Base-by-base conservation (phyloP, 1,140 invertebrate species). In the Choristoneura fumiferana region DNA sequence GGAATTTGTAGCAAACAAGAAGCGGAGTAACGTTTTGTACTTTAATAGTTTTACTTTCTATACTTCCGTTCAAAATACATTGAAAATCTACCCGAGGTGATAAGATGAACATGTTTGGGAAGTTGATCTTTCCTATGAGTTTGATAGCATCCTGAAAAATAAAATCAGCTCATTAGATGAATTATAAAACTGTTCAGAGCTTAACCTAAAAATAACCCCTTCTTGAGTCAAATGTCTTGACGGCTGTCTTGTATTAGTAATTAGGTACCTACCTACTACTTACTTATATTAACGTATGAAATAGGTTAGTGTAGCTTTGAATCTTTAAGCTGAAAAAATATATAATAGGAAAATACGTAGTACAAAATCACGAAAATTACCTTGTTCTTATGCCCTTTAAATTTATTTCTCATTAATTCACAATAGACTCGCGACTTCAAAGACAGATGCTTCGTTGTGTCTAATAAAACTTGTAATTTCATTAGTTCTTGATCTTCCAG, bases 371-470 rank as follows among this genome's bases (percentile, higher is more conserved):
- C 22, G 6, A 29, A 29, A 29, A 57, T 52, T 68, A 84, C 85
- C 58, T 87, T 88, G 59, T 85, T 88, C 65, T 81, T 87, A 57
- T 81, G 84, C n/a, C 76, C 81, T 59, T 78, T 87, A 58, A 88
- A 87, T 68, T 80, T 84, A 53, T 85, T 73, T 65, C 65, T 73
- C 67, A 88, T 73, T 8, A 76, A 60, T 64, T 88, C 85, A 57
- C 70, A 73, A 59, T 84, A 88, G 10, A 83, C 67, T 65, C 63
- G 71, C n/a, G 81, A 83, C 58, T 84, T 87, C 10, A 85, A 65
- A 18, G 66, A 69, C 8, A 64, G 45, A 69, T 88, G 85, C 67
- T 84, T 84, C 0, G 78, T 84, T 3, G 80, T 87, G 58, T 88
- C 85, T 54, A 88, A 87, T 17, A 88, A 54, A 59, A 84, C 68